These are phyloP conservation scores for Parauchenoglanis punctatus DNA, from an alignment of 2,797 vertebrate genomes.

Conservation along the genomic window DNA sequence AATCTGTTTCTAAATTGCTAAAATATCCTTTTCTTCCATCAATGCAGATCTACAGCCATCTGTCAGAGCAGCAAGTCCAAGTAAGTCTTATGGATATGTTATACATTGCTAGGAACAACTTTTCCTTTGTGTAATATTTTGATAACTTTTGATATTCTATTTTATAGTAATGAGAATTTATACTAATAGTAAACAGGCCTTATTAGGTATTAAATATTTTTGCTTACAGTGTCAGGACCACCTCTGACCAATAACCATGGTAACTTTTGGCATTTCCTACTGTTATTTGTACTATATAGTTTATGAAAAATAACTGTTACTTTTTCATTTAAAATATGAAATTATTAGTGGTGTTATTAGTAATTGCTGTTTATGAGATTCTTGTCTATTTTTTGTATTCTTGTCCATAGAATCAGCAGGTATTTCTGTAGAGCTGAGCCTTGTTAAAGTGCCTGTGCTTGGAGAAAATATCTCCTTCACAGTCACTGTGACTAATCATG, in stretches of 20 bases:
- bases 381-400: slow-evolving; percentile 8
- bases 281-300: not conserved
- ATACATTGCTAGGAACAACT: not conserved
- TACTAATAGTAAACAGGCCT: not conserved
- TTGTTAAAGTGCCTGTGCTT: slow-evolving; percentile 75
- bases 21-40: not conserved
- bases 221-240: not conserved
- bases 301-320: not conserved
- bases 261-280: not conserved
- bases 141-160: not conserved
- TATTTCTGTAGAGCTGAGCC: slow-evolving; percentile 63
- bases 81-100: not conserved
- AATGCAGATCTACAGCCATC: slow-evolving; percentile 53
- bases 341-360: too few relatives aligned
- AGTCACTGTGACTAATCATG: slow-evolving; percentile 77
- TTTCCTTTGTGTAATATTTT: not conserved
- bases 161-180: not conserved
- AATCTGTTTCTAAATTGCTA: not conserved
- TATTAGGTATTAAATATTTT: not conserved
- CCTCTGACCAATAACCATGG: not conserved
- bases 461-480: slow-evolving; percentile 80
- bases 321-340: not conserved
- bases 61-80: not conserved
- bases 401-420: slow-evolving; percentile 42
- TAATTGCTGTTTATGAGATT: not conserved